phyloP scores from a whole-genome alignment of 2,113 vertebrate species.

The Xiphias gladius region DNA sequence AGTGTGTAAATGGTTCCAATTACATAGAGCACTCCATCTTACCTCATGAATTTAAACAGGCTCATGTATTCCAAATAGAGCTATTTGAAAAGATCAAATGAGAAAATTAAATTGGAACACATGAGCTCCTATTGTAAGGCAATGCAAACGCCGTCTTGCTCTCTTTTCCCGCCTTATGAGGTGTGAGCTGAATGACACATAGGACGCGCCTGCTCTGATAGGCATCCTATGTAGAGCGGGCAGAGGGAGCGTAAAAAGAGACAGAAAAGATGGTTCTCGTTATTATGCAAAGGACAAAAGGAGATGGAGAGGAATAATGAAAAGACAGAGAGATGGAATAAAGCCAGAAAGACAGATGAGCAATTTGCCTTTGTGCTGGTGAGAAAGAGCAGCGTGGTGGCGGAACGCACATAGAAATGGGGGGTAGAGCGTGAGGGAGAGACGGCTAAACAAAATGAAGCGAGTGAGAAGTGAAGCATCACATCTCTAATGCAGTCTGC shows the following conservation, averaged over 20 bases:
- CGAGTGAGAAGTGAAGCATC: conserved; percentile 15
- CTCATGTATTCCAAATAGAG: conserved; percentile 76
- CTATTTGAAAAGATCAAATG: conserved; percentile 66
- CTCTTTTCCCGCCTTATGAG: conserved; percentile 22
- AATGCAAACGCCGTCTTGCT: conserved; percentile 27
- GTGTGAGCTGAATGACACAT: conserved; percentile 36
- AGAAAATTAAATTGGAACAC: conserved; percentile 65
- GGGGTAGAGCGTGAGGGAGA: neutral
- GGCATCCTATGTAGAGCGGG: neutral
- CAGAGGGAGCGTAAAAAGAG: neutral
- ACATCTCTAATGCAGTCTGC: conserved; percentile 24
- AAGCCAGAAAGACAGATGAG: conserved; percentile 50
- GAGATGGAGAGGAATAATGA: conserved; percentile 40
- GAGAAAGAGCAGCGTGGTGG: neutral
- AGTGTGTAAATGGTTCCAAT: conserved; percentile 72
- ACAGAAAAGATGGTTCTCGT: conserved; percentile 36
- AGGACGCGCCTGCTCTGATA: neutral
- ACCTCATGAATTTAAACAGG: conserved; percentile 82
- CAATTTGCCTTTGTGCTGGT: conserved; percentile 52
- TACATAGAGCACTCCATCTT: conserved; percentile 57
- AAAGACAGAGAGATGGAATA: conserved; percentile 47
- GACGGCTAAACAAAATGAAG: conserved; percentile 27
- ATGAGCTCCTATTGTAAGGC: conserved; percentile 21
- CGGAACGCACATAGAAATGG: conserved; percentile 31
- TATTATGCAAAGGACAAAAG: conserved; percentile 59